Conservation (phyloP, 2,888 invertebrate genomes). For the Tupiocoris notatus region DNA sequence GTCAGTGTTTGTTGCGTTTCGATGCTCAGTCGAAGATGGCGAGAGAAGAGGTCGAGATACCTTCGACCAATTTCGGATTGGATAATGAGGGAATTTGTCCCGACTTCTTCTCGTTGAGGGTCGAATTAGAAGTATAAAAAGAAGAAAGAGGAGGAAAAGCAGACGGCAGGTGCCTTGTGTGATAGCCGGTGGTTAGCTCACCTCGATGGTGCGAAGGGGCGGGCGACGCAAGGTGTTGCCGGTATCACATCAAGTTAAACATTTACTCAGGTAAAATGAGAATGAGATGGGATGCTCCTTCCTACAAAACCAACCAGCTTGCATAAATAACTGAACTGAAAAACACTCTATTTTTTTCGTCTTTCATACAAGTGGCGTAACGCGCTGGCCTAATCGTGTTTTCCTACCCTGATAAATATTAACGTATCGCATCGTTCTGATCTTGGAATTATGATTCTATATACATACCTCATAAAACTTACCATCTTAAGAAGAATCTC, state of each 20-base stretch:
- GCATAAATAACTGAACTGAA: slow-evolving; percentile 20
- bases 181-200: background rate
- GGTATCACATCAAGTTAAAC: slow-evolving; percentile 36
- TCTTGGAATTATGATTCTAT: too few species aligned
- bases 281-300: slow-evolving; percentile 7
- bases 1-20: too few species aligned
- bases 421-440: background rate
- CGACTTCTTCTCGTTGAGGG: too few species aligned
- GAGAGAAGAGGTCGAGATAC: too few species aligned
- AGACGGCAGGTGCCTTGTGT: background rate
- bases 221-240: slow-evolving; percentile 21
- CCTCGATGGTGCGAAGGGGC: background rate
- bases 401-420: slow-evolving; percentile 22
- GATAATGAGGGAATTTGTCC: too few species aligned
- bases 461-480: too few species aligned
- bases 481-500: too few species aligned
- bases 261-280: slow-evolving; percentile 27
- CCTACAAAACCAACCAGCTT: slow-evolving; percentile 4
- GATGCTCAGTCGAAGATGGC: too few species aligned
- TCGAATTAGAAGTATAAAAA: too few species aligned
- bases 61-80: too few species aligned
- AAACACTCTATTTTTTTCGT: slow-evolving; percentile 6
- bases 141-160: background rate
- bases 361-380: slow-evolving; percentile 5
- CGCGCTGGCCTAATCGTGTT: slow-evolving; percentile 1